A percentile compares a stretch with the other conserved stretches of the same genome.
Conservation (phyloP, 2,113 vertebrate species). For the Chiloscyllium plagiosum region DNA sequence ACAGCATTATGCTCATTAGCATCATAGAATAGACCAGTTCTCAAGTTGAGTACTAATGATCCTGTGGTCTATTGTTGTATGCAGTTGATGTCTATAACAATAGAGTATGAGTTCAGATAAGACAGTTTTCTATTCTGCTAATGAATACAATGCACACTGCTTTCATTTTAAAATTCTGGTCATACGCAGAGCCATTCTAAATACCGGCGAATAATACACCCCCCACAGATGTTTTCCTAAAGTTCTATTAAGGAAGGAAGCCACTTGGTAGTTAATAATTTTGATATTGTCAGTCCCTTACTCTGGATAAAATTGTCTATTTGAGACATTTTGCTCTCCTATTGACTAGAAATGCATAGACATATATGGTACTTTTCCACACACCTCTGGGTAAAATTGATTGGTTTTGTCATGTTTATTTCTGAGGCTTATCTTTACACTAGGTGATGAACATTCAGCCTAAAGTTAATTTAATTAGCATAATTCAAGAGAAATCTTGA, state of each 20-base stretch:
- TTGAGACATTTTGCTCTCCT: neutral
- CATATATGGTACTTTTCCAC: neutral
- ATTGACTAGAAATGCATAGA: neutral
- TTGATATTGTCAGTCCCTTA: neutral
- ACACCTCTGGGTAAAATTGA: neutral
- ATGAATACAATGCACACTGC: neutral
- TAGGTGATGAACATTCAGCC: neutral
- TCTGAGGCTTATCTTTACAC: neutral
- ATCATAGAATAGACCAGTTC: slow-evolving; percentile 11
- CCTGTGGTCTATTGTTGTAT: slow-evolving; percentile 23
- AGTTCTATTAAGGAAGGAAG: slow-evolving; percentile 22
- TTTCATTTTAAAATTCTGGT: neutral
- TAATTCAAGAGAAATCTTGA: neutral
- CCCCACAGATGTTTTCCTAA: neutral
- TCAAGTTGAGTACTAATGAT: slow-evolving; percentile 27
- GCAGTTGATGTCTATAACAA: slow-evolving; percentile 18
- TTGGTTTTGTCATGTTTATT: neutral
- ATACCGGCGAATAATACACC: neutral
- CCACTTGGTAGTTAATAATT: neutral
- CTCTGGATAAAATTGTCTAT: neutral
- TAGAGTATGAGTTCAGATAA: slow-evolving; percentile 3
- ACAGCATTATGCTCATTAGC: slow-evolving; percentile 30
- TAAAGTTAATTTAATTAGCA: neutral
- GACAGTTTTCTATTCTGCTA: slow-evolving; percentile 19
- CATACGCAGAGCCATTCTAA: neutral